These are phyloP conservation scores for Eufriesea mexicana DNA, from an alignment of 1,140 invertebrate species.

Conservation along the genomic window DNA sequence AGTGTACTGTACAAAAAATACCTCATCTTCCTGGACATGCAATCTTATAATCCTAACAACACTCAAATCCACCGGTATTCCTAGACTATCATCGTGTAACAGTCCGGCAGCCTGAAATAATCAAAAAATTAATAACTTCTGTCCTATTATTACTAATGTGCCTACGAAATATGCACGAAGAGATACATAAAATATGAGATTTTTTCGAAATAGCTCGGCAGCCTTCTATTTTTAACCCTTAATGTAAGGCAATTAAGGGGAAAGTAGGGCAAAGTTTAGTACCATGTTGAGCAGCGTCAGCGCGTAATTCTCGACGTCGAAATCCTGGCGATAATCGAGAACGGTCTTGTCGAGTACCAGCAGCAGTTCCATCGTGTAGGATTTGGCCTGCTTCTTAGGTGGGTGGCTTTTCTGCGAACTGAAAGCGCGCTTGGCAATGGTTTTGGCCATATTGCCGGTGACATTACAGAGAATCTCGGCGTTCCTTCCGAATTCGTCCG, in stretches of 20 bases:
- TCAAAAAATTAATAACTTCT: background rate
- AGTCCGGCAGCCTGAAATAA: conserved; percentile 79
- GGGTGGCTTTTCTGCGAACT: conserved; percentile 38
- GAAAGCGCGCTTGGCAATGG: conserved; percentile 61
- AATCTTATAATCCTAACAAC: conserved; percentile 84
- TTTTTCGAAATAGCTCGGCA: background rate
- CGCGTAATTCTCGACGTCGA: conserved; percentile 85
- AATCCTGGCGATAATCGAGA: conserved; percentile 83
- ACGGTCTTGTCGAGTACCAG: conserved; percentile 85
- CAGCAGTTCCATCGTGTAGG: conserved; percentile 83
- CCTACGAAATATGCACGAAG: no score
- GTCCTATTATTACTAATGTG: background rate
- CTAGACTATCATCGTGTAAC: conserved; percentile 84
- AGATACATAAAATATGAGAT: no score
- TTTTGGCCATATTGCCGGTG: conserved; percentile 53
- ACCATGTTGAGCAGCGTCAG: conserved; percentile 87
- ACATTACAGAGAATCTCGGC: conserved; percentile 58
- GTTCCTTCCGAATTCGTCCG: conserved; percentile 41
- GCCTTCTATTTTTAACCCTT: background rate
- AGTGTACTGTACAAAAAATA: conserved; percentile 57
- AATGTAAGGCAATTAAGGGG: conserved; percentile 9
- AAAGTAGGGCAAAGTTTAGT: conserved; percentile 18
- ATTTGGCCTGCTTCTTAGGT: conserved; percentile 45
- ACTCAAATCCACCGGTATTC: conserved; percentile 84
- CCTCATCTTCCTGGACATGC: conserved; percentile 80